These are phyloP conservation scores for Sardinella longiceps DNA, from an alignment of 2,797 vertebrate species.

Conservation along the genomic window DNA sequence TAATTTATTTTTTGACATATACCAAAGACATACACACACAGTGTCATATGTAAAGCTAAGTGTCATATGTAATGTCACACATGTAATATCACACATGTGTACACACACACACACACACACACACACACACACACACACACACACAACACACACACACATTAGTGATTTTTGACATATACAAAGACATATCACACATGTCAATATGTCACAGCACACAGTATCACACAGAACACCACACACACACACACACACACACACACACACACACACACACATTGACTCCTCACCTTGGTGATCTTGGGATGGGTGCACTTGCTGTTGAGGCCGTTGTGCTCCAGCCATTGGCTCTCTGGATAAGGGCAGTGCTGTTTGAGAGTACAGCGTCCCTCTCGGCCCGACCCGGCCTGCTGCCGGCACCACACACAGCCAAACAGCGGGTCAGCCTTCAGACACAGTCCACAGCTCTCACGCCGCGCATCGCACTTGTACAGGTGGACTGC, in stretches of 20 bases:
- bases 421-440: slow-evolving; percentile 92
- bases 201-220: too few relatives aligned
- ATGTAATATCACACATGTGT: too few relatives aligned
- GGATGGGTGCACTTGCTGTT: slow-evolving; percentile 96
- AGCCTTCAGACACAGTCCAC: slow-evolving; percentile 94
- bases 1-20: background rate
- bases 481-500: slow-evolving; percentile 98
- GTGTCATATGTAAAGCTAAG: too few relatives aligned
- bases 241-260: background rate
- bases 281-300: slow-evolving; percentile 89
- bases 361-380: slow-evolving; percentile 96
- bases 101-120: background rate
- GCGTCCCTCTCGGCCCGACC: slow-evolving; percentile 78
- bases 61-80: too few relatives aligned
- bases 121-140: background rate
- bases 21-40: background rate
- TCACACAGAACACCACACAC: too few relatives aligned
- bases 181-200: too few relatives aligned
- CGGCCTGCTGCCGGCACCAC: slow-evolving; percentile 79
- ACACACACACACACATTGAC: background rate
- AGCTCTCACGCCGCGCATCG: slow-evolving; percentile 92
- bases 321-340: slow-evolving; percentile 88
- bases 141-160: background rate
- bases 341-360: slow-evolving; percentile 84
- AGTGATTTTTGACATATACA: too few relatives aligned